Percentiles rank a stretch among this genome's conserved stretches.
phyloP scores from a whole-genome alignment of 2,797 vertebrate species.

The Gobio occitaniae region DNA sequence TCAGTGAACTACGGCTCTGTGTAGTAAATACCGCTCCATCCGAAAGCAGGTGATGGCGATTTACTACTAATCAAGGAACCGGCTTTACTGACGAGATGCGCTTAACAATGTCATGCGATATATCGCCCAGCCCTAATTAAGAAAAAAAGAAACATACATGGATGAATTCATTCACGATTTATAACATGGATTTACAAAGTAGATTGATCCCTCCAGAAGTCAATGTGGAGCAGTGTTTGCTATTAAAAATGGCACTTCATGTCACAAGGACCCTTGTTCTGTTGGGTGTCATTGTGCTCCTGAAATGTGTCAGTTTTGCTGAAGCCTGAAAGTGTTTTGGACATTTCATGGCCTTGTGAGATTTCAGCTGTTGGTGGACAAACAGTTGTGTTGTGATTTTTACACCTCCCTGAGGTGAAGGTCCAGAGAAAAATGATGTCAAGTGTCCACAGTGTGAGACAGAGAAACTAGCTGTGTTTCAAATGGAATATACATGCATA shows the following conservation, averaged over 20 bases:
- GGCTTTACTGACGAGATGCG: too few species aligned
- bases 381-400: conserved; percentile 25
- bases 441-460: background rate
- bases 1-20: too few species aligned
- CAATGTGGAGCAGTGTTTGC: background rate
- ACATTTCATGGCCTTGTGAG: background rate
- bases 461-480: background rate
- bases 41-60: too few species aligned
- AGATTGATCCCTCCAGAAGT: background rate
- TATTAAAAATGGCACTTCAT: conserved; percentile 7
- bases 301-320: conserved; percentile 5
- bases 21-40: too few species aligned
- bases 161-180: background rate
- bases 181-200: background rate
- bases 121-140: too few species aligned
- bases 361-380: conserved; percentile 11
- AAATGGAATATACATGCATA: background rate
- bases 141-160: background rate
- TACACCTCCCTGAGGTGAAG: conserved; percentile 6
- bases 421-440: conserved; percentile 23
- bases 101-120: too few species aligned
- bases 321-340: conserved; percentile 15
- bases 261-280: background rate
- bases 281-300: background rate
- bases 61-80: too few species aligned